phyloP scores from a whole-genome alignment of 2,888 invertebrate species.

The Beris chalybata region DNA sequence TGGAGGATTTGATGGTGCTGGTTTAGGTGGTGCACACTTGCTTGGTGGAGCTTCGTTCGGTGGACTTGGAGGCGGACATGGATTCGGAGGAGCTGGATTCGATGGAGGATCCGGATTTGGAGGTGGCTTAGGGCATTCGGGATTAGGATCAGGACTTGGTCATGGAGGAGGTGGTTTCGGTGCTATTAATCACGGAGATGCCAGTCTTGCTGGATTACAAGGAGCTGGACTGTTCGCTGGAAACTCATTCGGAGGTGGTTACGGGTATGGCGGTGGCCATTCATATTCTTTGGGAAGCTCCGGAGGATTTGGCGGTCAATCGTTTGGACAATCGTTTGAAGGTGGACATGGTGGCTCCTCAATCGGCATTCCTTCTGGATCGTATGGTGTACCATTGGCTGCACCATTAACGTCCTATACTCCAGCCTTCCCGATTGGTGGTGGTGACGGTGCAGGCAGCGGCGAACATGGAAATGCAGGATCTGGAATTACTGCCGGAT shows the following conservation, averaged over 20 bases:
- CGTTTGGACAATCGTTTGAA: conserved; percentile 10
- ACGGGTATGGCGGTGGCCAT: conserved; percentile 10
- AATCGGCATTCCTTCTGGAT: conserved; percentile 39
- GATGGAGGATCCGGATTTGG: not conserved
- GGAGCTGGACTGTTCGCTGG: conserved; percentile 17
- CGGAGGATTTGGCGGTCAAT: not conserved
- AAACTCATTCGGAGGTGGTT: not conserved
- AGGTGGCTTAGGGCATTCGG: conserved; percentile 4
- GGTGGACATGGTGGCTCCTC: conserved; percentile 1
- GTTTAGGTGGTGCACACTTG: not conserved
- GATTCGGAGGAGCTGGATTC: not conserved
- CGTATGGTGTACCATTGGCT: conserved; percentile 40
- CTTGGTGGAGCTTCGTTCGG: not conserved
- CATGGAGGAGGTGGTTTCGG: conserved; percentile 9
- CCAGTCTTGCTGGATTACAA: conserved; percentile 24
- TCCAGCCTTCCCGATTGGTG: conserved; percentile 34
- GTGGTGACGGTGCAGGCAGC: conserved; percentile 27
- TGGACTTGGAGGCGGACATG: not conserved
- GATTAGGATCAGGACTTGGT: conserved; percentile 6
- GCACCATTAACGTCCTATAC: conserved; percentile 19
- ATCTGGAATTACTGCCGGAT: conserved; percentile 36
- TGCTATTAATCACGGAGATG: conserved; percentile 22
- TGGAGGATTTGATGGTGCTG: not conserved
- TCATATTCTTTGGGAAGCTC: not conserved
- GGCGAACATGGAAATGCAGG: conserved; percentile 38